phyloP scores from a whole-genome alignment of 2,113 vertebrate genomes.

The Megaceryle torquata region DNA sequence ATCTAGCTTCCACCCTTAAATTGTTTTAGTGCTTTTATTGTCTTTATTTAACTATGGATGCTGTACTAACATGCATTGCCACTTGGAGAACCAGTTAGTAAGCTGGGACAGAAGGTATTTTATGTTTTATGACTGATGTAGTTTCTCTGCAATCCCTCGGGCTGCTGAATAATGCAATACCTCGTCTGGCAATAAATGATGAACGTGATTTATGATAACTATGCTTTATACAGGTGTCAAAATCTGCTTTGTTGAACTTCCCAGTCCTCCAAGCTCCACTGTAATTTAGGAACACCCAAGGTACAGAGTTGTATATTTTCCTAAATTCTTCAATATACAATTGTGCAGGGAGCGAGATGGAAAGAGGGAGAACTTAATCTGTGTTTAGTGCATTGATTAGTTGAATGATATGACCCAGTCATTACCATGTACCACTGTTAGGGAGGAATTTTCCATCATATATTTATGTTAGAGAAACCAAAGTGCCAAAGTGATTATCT shows the following conservation, averaged over 20 bases:
- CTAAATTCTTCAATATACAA: neutral
- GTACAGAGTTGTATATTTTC: conserved; percentile 35
- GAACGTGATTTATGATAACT: conserved; percentile 35
- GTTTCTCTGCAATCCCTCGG: neutral
- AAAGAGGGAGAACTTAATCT: neutral
- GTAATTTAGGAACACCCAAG: conserved; percentile 45
- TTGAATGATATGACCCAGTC: neutral
- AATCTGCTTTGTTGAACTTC: conserved; percentile 34
- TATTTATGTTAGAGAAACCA: conserved; percentile 39
- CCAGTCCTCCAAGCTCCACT: neutral
- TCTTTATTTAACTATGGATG: neutral
- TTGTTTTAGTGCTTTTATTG: conserved; percentile 7
- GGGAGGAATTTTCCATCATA: neutral
- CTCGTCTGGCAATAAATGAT: conserved; percentile 28
- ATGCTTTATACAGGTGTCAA: conserved; percentile 47
- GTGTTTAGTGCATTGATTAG: conserved; percentile 30
- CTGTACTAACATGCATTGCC: conserved; percentile 25
- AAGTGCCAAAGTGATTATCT: conserved; percentile 41
- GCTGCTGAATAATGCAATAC: conserved; percentile 41
- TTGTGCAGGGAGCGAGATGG: neutral
- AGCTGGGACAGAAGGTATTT: conserved; percentile 26
- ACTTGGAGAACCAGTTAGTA: conserved; percentile 15
- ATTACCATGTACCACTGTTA: neutral
- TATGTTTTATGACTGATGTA: conserved; percentile 14
- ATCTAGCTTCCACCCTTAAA: neutral